These are phyloP conservation scores for Solea solea DNA, from an alignment of 2,113 vertebrate species.

Conservation along the genomic window DNA sequence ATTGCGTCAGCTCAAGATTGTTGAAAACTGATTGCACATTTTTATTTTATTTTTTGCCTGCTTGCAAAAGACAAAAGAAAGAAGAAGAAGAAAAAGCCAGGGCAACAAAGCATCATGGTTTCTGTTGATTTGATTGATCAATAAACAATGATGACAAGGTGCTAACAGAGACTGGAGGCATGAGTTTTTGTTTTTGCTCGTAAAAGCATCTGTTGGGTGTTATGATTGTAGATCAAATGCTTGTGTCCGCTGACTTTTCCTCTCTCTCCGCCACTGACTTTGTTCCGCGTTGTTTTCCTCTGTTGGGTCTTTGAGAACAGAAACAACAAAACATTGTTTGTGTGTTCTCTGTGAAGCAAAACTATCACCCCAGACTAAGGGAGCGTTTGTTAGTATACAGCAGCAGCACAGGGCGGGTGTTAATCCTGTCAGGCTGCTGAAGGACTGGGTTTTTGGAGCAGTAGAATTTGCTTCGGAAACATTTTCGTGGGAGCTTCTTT, in stretches of 20 bases:
- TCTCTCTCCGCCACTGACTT: neutral
- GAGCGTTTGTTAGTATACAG: too few relatives aligned
- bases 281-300: neutral
- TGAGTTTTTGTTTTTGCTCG: neutral
- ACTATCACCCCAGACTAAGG: too few relatives aligned
- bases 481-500: too few relatives aligned
- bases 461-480: too few relatives aligned
- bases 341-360: too few relatives aligned
- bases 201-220: slow-evolving; percentile 30
- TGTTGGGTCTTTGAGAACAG: too few relatives aligned
- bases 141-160: slow-evolving; percentile 24
- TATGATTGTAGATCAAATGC: slow-evolving; percentile 2
- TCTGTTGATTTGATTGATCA: slow-evolving; percentile 42
- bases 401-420: too few relatives aligned
- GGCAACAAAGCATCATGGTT: slow-evolving; percentile 25
- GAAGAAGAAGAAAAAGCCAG: slow-evolving; percentile 1
- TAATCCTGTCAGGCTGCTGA: too few relatives aligned
- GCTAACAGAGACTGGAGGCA: slow-evolving; percentile 24
- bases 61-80: slow-evolving; percentile 22
- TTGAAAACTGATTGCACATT: slow-evolving; percentile 45
- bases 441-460: too few relatives aligned
- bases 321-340: too few relatives aligned
- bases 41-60: slow-evolving; percentile 8
- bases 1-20: slow-evolving; percentile 34
- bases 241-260: slow-evolving; percentile 6